phyloP scores from a whole-genome alignment of 1,140 invertebrate species.

The Caenorhabditis briggsae region DNA sequence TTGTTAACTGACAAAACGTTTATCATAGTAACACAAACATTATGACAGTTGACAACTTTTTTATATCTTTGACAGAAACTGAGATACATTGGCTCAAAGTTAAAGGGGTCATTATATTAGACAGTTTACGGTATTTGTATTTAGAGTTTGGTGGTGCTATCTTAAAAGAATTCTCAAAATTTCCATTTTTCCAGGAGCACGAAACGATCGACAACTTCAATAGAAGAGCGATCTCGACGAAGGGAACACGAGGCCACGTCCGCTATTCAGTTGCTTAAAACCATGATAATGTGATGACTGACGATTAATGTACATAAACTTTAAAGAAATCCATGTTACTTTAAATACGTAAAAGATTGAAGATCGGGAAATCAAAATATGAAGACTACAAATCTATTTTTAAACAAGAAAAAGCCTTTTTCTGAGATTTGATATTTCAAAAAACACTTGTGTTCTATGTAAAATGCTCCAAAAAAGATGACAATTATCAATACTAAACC shows the following conservation, averaged over 20 bases:
- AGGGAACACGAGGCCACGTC: constrained; percentile 40
- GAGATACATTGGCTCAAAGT: too few relatives aligned
- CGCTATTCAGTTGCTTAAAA: constrained; percentile 37
- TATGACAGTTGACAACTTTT: too few relatives aligned
- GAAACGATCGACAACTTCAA: constrained; percentile 40
- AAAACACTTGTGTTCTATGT: too few relatives aligned
- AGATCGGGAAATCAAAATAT: neutral
- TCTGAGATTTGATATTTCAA: too few relatives aligned
- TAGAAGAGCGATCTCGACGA: constrained; percentile 34
- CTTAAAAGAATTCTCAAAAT: neutral
- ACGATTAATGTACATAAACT: neutral
- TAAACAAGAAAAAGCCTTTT: neutral
- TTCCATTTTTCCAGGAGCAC: constrained; percentile 23
- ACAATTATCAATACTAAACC: neutral
- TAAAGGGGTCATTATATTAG: too few relatives aligned
- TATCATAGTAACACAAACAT: too few relatives aligned
- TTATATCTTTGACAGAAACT: too few relatives aligned
- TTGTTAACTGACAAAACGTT: too few relatives aligned
- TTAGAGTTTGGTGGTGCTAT: too few relatives aligned
- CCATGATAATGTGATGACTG: constrained; percentile 2
- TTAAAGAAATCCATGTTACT: neutral
- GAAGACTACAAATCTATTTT: neutral
- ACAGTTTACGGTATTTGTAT: too few relatives aligned
- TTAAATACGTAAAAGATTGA: neutral
- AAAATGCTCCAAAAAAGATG: neutral